Evolutionary conservation across 92 coral and sea anemone species (phyloP).

Genomic region (Diadumene lineata): DNA sequence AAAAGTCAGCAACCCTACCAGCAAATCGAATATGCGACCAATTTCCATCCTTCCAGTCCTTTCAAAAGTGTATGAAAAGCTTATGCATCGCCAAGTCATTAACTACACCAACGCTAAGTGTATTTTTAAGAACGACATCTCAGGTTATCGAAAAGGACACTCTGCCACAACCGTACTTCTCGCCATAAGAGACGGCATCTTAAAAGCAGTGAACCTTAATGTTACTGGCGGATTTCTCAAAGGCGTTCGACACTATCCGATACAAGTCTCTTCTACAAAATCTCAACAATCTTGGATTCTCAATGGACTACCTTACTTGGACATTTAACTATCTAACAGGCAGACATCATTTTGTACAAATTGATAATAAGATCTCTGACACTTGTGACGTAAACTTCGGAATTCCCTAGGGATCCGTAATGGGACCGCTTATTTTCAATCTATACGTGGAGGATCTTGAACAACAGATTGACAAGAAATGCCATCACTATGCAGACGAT

Average conservation of each 20-base stretch:
- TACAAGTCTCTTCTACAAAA: neutral
- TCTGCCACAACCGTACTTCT: conserved; percentile 38
- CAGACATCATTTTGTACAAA: too few species aligned
- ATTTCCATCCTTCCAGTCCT: conserved; percentile 27
- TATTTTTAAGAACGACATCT: conserved; percentile 10
- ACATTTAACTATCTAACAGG: too few species aligned
- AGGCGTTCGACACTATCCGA: conserved; percentile 27
- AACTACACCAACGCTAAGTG: conserved; percentile 7
- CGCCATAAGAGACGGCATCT: conserved; percentile 46
- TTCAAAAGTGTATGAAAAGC: conserved; percentile 30
- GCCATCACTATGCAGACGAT: conserved; percentile 28
- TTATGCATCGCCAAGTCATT: conserved; percentile 18
- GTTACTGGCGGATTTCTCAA: conserved; percentile 36
- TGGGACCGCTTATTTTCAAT: conserved; percentile 16
- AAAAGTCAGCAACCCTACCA: conserved; percentile 6
- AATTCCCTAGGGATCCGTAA: conserved; percentile 23
- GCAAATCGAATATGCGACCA: neutral
- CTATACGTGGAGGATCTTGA: conserved; percentile 15
- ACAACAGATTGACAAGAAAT: neutral
- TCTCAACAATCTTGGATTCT: neutral
- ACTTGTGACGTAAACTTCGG: conserved; percentile 13
- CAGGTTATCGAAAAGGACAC: conserved; percentile 43
- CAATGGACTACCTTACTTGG: too few species aligned
- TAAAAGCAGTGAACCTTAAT: conserved; percentile 42
- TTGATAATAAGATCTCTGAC: conserved; percentile 1